Evolutionary conservation across 2,113 vertebrate species (phyloP), one percentile per base, ranked within the genome.

Genomic region (Pterocles burchelli): DNA sequence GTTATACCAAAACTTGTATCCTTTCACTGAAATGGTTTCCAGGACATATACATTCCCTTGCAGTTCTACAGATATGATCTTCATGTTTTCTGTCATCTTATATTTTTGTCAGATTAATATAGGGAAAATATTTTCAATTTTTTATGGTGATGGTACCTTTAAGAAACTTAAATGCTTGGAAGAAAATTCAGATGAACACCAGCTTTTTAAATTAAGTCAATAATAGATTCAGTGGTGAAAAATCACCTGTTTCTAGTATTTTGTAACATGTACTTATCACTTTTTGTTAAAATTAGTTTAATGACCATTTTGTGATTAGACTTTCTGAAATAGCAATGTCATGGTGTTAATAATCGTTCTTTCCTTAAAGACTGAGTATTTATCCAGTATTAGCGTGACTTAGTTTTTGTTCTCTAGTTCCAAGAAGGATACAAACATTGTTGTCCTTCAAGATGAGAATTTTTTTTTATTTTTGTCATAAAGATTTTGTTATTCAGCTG

Each of bases 1-100:
- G 11, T 98, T 99, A 29, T 99, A 99, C 98, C 99, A 99, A 98
- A 99, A 99, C 97, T 99, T 99, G 99, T 99, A 99, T 99, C 99
- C 99, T 99, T 99, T 97, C 80, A 54, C 48, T 63, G 79, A 82
- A 61, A 68, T 66, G 11, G 29, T 91, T 96, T 92, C 75, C 24
- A 90, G 85, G 70, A 63, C 73, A 74, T 90, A 55, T 93, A 33
- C 62, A 85, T 96, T 93, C 93, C 88, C 70, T 46, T 83, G 26
- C 63, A 75, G 48, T 76, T 59, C 85, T 93, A 54, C 88, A 85
- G 72, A 20, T 51, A 71, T 11, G n/a, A 57, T 78, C 41, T 76
- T 95, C 26, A 33, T 76, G 11, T 20, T 79, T 73, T 76, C 46
- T 85, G 8, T 57, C 31, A 62, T 71, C 26, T 67, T 57, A 19